These are phyloP conservation scores for Coregonus suidteri DNA, from an alignment of 2,797 vertebrate genomes.

Conservation along the genomic window DNA sequence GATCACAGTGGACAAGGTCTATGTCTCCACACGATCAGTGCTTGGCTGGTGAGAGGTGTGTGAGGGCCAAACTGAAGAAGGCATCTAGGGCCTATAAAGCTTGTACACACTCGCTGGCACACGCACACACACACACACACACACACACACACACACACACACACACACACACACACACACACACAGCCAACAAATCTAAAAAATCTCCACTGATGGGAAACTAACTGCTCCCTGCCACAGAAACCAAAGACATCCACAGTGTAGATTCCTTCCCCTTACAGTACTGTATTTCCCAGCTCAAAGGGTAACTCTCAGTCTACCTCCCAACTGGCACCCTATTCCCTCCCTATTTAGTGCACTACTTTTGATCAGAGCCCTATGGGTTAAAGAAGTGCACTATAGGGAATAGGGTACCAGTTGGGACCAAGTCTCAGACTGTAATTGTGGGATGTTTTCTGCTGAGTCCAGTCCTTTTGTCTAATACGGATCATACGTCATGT, in stretches of 20 bases:
- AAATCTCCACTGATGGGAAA: not conserved
- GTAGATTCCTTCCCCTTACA: constrained; percentile 24
- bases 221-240: not conserved
- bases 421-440: not conserved
- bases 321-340: not conserved
- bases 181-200: not conserved
- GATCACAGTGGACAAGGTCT: no score
- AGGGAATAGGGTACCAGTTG: not conserved
- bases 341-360: not conserved
- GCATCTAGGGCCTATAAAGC: no score
- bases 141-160: no score
- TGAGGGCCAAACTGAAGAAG: no score
- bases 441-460: not conserved
- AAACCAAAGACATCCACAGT: constrained; percentile 28
- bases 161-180: not conserved
- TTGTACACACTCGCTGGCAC: not conserved
- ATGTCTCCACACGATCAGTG: no score
- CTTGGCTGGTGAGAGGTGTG: no score
- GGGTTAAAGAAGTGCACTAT: not conserved
- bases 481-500: not conserved
- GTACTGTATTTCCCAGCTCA: constrained; percentile 6
- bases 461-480: not conserved
- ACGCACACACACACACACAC: not conserved
- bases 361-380: not conserved
- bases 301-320: constrained; percentile 11